Evolutionary conservation across 2,797 vertebrate genomes (phyloP).

Genomic region (Syncerus caffer): DNA sequence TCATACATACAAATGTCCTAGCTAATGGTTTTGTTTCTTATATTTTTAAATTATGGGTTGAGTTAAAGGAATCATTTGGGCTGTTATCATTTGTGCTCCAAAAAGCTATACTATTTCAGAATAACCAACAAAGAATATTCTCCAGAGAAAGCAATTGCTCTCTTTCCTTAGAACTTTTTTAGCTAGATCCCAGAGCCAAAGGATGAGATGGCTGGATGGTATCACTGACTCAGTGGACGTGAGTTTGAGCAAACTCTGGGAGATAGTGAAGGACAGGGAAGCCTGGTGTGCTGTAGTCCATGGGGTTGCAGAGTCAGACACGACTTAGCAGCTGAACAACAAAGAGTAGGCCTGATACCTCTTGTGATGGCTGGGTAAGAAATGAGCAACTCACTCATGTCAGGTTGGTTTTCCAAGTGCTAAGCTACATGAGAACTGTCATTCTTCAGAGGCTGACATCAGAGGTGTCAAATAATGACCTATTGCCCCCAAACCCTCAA

Average conservation of each 20-base stretch:
- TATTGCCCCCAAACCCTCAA: not conserved
- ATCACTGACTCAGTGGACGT: not conserved
- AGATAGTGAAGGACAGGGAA: not conserved
- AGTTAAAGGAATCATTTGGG: conserved; percentile 27
- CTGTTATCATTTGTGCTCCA: not conserved
- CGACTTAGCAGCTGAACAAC: not conserved
- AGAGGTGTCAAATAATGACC: not conserved
- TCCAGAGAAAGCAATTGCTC: not conserved
- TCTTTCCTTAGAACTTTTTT: not conserved
- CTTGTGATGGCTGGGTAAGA: not conserved
- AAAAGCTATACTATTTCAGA: not conserved
- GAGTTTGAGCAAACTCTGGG: not conserved
- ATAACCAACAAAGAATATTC: not conserved
- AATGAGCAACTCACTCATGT: not conserved
- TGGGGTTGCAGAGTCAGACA: not conserved
- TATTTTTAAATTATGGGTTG: conserved; percentile 42
- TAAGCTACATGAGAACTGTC: not conserved
- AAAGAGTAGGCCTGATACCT: not conserved
- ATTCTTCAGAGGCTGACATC: not conserved
- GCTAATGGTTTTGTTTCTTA: conserved; percentile 17
- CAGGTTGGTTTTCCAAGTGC: not conserved
- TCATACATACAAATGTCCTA: not conserved
- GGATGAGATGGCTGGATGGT: not conserved
- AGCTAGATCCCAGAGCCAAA: not conserved
- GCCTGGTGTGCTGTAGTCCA: not conserved